Evolutionary conservation across 2,113 vertebrate genomes (phyloP).

Genomic region (Ahaetulla prasina): DNA sequence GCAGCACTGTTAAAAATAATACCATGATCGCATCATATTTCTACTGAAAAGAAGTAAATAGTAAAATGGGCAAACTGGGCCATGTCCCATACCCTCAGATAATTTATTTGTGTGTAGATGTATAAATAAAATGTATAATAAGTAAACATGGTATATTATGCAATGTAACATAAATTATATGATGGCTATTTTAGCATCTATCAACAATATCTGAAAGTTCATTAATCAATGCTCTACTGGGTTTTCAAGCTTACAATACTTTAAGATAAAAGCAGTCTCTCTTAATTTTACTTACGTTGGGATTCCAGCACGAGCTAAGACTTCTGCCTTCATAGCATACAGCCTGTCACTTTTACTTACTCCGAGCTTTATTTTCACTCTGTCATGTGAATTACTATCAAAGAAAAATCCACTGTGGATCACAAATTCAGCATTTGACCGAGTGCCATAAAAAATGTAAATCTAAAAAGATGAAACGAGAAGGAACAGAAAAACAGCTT

Average conservation of each 20-base stretch:
- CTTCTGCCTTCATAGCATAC: conserved; percentile 97
- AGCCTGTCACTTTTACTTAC: conserved; percentile 94
- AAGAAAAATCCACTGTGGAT: conserved; percentile 99
- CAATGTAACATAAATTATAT: conserved; percentile 21
- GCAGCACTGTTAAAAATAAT: conserved; percentile 50
- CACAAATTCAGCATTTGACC: conserved; percentile 97
- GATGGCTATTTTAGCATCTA: conserved; percentile 26
- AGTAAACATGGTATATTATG: background rate
- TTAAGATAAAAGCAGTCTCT: conserved; percentile 1
- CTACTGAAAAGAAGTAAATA: conserved; percentile 52
- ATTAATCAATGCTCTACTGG: conserved; percentile 24
- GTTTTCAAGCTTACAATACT: conserved; percentile 25
- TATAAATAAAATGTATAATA: background rate
- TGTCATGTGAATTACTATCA: conserved; percentile 94
- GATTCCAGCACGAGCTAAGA: conserved; percentile 93
- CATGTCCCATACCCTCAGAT: background rate
- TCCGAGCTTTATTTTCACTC: conserved; percentile 98
- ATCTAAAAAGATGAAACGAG: conserved; percentile 81
- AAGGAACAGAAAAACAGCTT: conserved; percentile 66
- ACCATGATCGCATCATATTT: conserved; percentile 39
- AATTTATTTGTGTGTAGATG: background rate
- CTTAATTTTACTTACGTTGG: conserved; percentile 83
- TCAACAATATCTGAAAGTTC: conserved; percentile 6
- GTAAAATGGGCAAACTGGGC: conserved; percentile 7
- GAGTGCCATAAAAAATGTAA: conserved; percentile 98